Percentiles rank a stretch among this genome's conserved stretches.
Evolutionary conservation across 2,113 vertebrate genomes (phyloP).

Genomic region (Cairina moschata): DNA sequence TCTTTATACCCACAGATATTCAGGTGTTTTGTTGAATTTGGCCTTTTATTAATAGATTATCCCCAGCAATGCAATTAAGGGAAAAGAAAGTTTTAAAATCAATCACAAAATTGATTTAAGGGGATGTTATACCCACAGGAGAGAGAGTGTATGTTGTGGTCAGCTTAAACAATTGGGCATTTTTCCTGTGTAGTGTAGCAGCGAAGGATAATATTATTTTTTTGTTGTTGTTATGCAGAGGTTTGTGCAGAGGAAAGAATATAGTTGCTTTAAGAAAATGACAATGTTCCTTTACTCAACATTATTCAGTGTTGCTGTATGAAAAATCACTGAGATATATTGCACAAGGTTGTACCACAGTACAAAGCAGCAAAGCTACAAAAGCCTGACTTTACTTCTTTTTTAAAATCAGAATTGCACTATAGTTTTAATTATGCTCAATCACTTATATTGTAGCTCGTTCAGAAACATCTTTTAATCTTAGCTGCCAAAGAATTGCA

Average conservation of each 20-base stretch:
- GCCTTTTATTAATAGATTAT: background rate
- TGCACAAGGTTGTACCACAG: background rate
- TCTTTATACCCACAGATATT: background rate
- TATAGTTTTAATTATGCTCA: conserved; percentile 28
- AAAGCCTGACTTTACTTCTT: background rate
- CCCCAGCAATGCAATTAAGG: background rate
- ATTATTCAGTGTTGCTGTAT: background rate
- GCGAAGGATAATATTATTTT: background rate
- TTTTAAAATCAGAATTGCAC: conserved; percentile 43
- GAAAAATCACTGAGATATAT: background rate
- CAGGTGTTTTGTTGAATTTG: background rate
- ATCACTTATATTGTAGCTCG: background rate
- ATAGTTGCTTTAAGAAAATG: background rate
- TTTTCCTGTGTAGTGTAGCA: background rate
- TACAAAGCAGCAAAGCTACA: background rate
- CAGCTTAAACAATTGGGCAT: background rate
- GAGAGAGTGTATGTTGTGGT: background rate
- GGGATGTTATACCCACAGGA: background rate
- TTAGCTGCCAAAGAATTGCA: conserved; percentile 66
- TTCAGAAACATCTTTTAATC: conserved; percentile 27
- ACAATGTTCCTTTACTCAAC: conserved; percentile 11
- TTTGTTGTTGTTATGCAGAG: background rate
- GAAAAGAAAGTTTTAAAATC: background rate
- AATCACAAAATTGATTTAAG: background rate
- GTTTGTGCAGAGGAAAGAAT: background rate